Conservation (phyloP, 2,797 vertebrate species). For the Buphagus erythrorhynchus region DNA sequence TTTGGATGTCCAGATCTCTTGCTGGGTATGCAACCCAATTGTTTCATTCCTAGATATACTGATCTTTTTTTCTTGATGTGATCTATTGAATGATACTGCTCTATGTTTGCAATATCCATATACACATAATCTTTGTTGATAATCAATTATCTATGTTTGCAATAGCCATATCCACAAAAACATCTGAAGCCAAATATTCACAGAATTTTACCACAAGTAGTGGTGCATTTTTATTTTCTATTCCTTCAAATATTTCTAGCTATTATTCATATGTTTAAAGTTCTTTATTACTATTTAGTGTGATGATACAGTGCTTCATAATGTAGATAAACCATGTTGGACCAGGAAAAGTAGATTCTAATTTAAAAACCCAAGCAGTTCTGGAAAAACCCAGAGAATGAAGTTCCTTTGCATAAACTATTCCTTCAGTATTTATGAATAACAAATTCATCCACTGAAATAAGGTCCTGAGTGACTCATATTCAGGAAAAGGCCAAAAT, state of each 20-base stretch:
- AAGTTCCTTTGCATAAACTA: constrained; percentile 3
- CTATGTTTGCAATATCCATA: no score
- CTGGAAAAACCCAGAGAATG: not conserved
- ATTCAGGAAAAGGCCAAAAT: constrained; percentile 25
- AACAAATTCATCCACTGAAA: constrained; percentile 32
- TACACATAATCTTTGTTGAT: no score
- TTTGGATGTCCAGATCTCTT: not conserved
- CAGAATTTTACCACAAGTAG: not conserved
- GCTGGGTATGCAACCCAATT: not conserved
- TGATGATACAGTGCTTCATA: not conserved
- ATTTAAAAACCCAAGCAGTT: not conserved
- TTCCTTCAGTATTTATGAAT: constrained; percentile 31
- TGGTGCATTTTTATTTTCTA: not conserved
- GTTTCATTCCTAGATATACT: not conserved
- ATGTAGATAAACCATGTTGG: not conserved
- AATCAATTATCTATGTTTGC: no score
- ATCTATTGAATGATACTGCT: not conserved
- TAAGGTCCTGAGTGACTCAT: constrained; percentile 42
- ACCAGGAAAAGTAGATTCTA: not conserved
- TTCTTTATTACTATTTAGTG: not conserved
- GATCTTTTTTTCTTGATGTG: not conserved
- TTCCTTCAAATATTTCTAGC: not conserved
- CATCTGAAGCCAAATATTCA: not conserved
- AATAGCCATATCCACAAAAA: not conserved
- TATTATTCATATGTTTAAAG: not conserved